Evolutionary conservation across 2,888 invertebrate species (phyloP).

Genomic region (Colostygia pectinataria): DNA sequence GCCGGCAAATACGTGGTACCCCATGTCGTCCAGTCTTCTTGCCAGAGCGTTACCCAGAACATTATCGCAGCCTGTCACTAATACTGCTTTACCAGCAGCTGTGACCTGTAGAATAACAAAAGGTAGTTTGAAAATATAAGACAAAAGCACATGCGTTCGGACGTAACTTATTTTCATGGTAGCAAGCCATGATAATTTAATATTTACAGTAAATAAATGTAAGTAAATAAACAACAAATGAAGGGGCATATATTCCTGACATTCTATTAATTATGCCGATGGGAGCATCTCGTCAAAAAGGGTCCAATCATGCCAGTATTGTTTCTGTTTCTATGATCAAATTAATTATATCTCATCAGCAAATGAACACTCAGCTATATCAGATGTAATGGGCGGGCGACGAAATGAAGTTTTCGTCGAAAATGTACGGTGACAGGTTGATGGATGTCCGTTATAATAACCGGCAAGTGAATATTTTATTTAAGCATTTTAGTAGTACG

Average conservation of each 20-base stretch:
- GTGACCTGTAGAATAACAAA: slow-evolving; percentile 83
- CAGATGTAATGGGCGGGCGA: slow-evolving; percentile 50
- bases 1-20: slow-evolving; percentile 95
- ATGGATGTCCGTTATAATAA: slow-evolving; percentile 73
- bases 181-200: neutral
- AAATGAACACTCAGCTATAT: slow-evolving; percentile 44
- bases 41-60: slow-evolving; percentile 88
- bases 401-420: slow-evolving; percentile 70
- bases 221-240: slow-evolving; percentile 1
- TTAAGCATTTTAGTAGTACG: slow-evolving; percentile 49
- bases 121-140: too few species aligned
- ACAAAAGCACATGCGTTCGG: too few species aligned
- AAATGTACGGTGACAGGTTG: slow-evolving; percentile 71
- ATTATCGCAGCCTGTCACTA: slow-evolving; percentile 93
- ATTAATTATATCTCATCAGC: slow-evolving; percentile 46
- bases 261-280: slow-evolving; percentile 9
- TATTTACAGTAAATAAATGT: neutral
- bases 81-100: slow-evolving; percentile 91
- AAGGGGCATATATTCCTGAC: slow-evolving; percentile 1
- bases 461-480: slow-evolving; percentile 72
- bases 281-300: slow-evolving; percentile 8
- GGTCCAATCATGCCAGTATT: slow-evolving; percentile 14
- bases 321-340: slow-evolving; percentile 37
- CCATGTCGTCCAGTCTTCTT: slow-evolving; percentile 91
- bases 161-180: too few species aligned